These are phyloP conservation scores for Pristionchus exspectatus DNA, from an alignment of 2,888 invertebrate species.

Conservation along the genomic window DNA sequence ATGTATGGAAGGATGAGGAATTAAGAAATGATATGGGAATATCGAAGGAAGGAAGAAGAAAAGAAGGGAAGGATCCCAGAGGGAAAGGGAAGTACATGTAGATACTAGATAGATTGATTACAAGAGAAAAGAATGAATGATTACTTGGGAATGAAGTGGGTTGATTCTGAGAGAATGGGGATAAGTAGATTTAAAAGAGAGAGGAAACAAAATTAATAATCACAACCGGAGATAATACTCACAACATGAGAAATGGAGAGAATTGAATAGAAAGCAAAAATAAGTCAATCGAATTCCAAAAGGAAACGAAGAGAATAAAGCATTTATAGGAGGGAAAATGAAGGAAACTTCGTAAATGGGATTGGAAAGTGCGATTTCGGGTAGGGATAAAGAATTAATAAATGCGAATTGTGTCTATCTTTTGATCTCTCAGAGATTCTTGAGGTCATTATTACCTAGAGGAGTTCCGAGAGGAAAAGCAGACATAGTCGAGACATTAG, in stretches of 20 bases:
- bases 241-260: constrained; percentile 21
- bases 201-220: not conserved
- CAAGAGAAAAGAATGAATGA: not conserved
- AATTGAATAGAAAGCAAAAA: not conserved
- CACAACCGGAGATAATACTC: constrained; percentile 42
- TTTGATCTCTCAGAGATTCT: constrained; percentile 47
- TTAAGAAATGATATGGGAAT: constrained; percentile 19
- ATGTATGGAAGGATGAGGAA: constrained; percentile 27
- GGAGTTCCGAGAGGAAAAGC: constrained; percentile 50
- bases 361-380: constrained; percentile 15
- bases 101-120: not conserved
- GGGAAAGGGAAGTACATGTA: not conserved
- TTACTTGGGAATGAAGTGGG: not conserved
- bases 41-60: not conserved
- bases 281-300: not conserved
- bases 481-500: not conserved
- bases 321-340: not conserved
- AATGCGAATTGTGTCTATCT: constrained; percentile 3
- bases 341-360: not conserved
- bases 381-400: not conserved
- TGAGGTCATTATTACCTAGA: constrained; percentile 42
- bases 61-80: constrained; percentile 21
- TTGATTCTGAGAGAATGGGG: not conserved
- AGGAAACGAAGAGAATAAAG: constrained; percentile 7
- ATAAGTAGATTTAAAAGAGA: constrained; percentile 18